These are phyloP conservation scores for Diplolepis rosae DNA, from an alignment of 2,888 invertebrate species.

Conservation along the genomic window DNA sequence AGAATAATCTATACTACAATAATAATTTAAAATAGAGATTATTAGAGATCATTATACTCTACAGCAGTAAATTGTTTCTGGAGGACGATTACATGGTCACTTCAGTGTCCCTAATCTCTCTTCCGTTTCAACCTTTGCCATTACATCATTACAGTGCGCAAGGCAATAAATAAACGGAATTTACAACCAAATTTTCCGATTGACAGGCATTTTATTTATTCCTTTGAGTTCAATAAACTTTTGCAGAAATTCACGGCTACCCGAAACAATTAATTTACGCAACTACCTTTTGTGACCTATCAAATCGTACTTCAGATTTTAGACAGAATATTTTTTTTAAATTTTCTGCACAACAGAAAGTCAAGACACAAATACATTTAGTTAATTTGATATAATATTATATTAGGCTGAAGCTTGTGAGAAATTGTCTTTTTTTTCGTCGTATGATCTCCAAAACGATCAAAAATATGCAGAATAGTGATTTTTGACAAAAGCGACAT, in stretches of 20 bases:
- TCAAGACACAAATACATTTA: too few relatives aligned
- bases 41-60: slow-evolving; percentile 8
- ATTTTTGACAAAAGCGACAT: too few relatives aligned
- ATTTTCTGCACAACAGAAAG: too few relatives aligned
- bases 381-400: too few relatives aligned
- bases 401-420: too few relatives aligned
- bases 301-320: slow-evolving; percentile 5
- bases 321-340: neutral
- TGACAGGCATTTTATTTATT: neutral
- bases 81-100: slow-evolving; percentile 9
- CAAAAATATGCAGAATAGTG: too few relatives aligned
- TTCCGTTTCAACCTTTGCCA: neutral
- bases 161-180: neutral
- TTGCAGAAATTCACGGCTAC: neutral
- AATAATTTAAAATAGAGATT: neutral
- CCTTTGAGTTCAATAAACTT: neutral
- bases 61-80: slow-evolving; percentile 10
- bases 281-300: slow-evolving; percentile 5
- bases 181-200: neutral
- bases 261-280: slow-evolving; percentile 1
- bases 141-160: neutral
- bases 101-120: neutral
- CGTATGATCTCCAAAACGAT: too few relatives aligned
- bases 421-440: too few relatives aligned
- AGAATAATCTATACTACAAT: neutral